Base-by-base conservation (phyloP, 2,888 invertebrate species). In the Colostygia pectinataria region DNA sequence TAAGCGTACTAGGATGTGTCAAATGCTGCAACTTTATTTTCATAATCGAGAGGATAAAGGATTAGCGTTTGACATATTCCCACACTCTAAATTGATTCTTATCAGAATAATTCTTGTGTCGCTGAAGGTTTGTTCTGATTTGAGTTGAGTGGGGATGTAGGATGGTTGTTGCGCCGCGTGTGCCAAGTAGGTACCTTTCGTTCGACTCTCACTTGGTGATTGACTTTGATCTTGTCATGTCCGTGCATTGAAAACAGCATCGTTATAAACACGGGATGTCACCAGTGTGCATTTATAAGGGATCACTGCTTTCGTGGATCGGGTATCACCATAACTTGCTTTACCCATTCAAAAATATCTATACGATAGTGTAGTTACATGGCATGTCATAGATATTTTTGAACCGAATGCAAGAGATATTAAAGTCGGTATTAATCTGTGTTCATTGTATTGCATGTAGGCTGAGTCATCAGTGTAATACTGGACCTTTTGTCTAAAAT, bases 281-380 rank as follows among this genome's bases (percentile, higher is more conserved):
- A 87, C 86, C 73, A 72, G 75, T 84, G 85, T 83, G 85, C 85
- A 84, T 83, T 50, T 73, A 76, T 66, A 76, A 70, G 80, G 84
- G 81, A 65, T 83, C 88, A 90, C 89, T 78, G 90, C 90, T 89
- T 89, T 72, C 70, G 77, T 82, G 86, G 84, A 84, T 81, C 76
- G 80, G 87, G 79, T 65, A 66, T 80, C 79, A 80, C 83, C 61
- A 63, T 64, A 57, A 64, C 61, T 64, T 55, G 61, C 55, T 69
- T 72, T 41, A 46, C 28, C 9, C 39, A 73, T 74, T 71, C 73
- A 82, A 76, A 77, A 77, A 80, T 72, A 77, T 81, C 72, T 75
- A 72, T 61, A 57, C 33, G 53, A 44, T 55, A 45, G 39, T 48
- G 45, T 56, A 53, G 34, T 31, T 31, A 55, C 28, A 42, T 50